These are phyloP conservation scores for Chelonus insularis DNA, from an alignment of 1,140 invertebrate species.

Conservation along the genomic window DNA sequence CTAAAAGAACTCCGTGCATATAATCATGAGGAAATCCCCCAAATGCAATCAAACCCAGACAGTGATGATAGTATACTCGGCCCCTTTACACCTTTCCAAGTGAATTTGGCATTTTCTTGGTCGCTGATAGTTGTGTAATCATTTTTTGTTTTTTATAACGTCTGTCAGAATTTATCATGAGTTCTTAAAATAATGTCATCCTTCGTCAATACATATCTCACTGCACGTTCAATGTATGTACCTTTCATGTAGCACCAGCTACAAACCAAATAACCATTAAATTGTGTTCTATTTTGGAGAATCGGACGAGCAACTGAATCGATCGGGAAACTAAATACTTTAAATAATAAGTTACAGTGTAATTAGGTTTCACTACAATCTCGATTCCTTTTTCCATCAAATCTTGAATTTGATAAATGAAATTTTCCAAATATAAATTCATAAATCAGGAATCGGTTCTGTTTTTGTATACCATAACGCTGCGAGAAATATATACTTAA, in stretches of 20 bases:
- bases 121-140: too few relatives aligned
- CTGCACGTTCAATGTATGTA: conserved; percentile 7
- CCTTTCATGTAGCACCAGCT: conserved; percentile 35
- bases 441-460: conserved; percentile 33
- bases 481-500: conserved; percentile 25
- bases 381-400: conserved; percentile 29
- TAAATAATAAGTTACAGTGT: too few relatives aligned
- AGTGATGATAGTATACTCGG: conserved; percentile 18
- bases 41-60: conserved; percentile 32
- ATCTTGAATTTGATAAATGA: conserved; percentile 28
- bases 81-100: conserved; percentile 34
- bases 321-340: conserved; percentile 19
- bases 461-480: conserved; percentile 23
- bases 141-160: too few relatives aligned
- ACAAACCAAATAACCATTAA: conserved; percentile 34
- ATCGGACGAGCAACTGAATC: conserved; percentile 29
- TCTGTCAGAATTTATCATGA: conserved; percentile 21
- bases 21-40: conserved; percentile 35
- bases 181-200: background rate
- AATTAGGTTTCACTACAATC: conserved; percentile 16
- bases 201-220: conserved; percentile 17
- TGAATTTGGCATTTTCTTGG: background rate
- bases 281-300: conserved; percentile 35
- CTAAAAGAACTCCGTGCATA: conserved; percentile 34
- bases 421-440: conserved; percentile 34